These are phyloP conservation scores for Anodontia alba DNA, from an alignment of 2,888 invertebrate species.

Conservation along the genomic window DNA sequence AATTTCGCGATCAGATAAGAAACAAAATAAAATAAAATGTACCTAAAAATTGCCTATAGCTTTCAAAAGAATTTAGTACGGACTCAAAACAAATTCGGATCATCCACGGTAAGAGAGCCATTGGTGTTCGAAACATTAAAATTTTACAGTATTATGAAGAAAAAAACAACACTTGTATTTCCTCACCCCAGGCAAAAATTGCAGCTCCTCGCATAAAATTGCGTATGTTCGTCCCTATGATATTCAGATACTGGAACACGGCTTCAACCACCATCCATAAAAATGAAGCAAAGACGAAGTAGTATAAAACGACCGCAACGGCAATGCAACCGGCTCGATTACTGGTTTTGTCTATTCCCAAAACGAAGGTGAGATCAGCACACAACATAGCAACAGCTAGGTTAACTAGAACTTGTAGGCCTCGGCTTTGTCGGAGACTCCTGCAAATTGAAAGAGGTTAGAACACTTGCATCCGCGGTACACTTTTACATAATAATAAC, in stretches of 20 bases:
- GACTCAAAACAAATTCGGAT: too few species aligned
- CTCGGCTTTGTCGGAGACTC: conserved; percentile 88
- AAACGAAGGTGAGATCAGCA: conserved; percentile 86
- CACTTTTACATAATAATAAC: too few species aligned
- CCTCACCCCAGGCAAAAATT: conserved; percentile 88
- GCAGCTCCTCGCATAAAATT: conserved; percentile 89
- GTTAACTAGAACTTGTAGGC: conserved; percentile 89
- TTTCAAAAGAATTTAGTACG: too few species aligned
- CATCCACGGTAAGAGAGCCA: too few species aligned
- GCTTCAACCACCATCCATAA: conserved; percentile 91
- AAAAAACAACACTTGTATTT: too few species aligned
- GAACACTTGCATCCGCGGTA: too few species aligned
- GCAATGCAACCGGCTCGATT: conserved; percentile 86
- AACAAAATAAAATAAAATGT: too few species aligned
- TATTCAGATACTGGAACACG: conserved; percentile 88
- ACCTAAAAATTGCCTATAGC: too few species aligned
- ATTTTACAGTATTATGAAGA: too few species aligned
- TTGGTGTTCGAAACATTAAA: too few species aligned
- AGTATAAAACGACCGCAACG: conserved; percentile 89
- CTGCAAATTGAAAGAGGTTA: conserved; percentile 63
- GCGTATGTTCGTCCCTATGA: conserved; percentile 87
- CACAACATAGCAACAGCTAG: conserved; percentile 88
- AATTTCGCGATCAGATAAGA: too few species aligned
- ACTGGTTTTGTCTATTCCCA: conserved; percentile 79
- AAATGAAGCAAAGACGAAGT: conserved; percentile 86